These are phyloP conservation scores for Poeciliopsis presidionis DNA, from an alignment of 2,797 vertebrate species.

Conservation along the genomic window DNA sequence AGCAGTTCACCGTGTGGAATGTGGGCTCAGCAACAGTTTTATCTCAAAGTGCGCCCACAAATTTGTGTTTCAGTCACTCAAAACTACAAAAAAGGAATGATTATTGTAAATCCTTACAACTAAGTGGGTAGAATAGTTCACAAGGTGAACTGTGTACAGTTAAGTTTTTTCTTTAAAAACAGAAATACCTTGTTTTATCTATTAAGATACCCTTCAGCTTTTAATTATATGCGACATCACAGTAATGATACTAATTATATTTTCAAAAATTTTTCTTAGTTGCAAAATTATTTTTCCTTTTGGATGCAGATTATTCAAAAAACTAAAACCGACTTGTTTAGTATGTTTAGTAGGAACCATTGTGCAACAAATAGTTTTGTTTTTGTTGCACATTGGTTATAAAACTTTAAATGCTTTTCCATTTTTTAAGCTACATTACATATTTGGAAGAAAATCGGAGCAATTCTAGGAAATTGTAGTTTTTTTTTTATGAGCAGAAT, in stretches of 20 bases:
- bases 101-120: neutral
- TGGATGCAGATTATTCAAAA: neutral
- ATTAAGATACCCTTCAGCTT: neutral
- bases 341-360: too few species aligned
- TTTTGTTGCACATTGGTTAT: too few species aligned
- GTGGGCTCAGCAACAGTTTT: constrained; percentile 4
- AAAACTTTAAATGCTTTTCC: neutral
- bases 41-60: neutral
- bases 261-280: neutral
- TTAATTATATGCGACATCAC: neutral
- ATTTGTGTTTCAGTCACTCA: neutral
- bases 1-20: constrained; percentile 19
- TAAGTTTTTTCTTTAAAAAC: neutral
- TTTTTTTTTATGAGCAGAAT: neutral
- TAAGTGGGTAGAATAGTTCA: neutral
- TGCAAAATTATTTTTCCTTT: neutral
- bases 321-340: too few species aligned
- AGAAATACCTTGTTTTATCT: neutral
- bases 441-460: neutral
- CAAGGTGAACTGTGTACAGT: neutral
- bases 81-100: neutral
- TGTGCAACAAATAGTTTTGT: too few species aligned
- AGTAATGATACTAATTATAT: neutral
- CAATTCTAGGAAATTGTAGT: neutral
- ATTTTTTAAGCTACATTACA: neutral